Conservation (phyloP, 2,888 invertebrate species). For the Arrhopalites spinosus region DNA sequence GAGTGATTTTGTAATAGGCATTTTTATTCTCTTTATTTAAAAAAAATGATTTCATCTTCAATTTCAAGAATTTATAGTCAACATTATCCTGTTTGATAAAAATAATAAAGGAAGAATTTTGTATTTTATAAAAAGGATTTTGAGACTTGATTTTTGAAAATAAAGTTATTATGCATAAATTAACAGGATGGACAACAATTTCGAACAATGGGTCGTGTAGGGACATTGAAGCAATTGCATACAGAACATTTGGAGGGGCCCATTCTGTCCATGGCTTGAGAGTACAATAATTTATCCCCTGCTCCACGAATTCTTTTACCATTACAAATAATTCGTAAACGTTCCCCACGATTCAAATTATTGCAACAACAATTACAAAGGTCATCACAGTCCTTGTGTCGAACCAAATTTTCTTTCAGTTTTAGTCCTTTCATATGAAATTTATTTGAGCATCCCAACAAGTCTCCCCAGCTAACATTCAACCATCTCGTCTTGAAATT, state of each 20-base stretch:
- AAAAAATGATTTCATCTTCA: too few relatives aligned
- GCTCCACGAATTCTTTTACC: slow-evolving; percentile 24
- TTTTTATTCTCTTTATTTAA: too few relatives aligned
- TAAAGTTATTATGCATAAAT: too few relatives aligned
- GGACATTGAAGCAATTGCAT: too few relatives aligned
- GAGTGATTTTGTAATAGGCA: too few relatives aligned
- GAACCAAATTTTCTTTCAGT: slow-evolving; percentile 6
- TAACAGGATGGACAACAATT: neutral
- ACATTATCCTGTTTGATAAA: too few relatives aligned
- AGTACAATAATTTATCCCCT: slow-evolving; percentile 2
- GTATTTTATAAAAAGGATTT: too few relatives aligned
- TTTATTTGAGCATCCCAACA: slow-evolving; percentile 22
- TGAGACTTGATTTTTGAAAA: too few relatives aligned
- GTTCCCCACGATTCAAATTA: slow-evolving; percentile 17
- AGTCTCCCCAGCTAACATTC: slow-evolving; percentile 10
- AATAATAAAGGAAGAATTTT: too few relatives aligned
- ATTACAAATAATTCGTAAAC: slow-evolving; percentile 17
- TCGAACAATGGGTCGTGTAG: neutral
- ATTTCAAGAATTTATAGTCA: too few relatives aligned
- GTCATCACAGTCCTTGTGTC: neutral
- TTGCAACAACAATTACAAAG: slow-evolving; percentile 20
- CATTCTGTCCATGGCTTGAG: neutral
- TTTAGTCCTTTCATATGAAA: slow-evolving; percentile 25
- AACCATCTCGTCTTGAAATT: slow-evolving; percentile 23
- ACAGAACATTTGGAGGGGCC: neutral